A percentile compares a stretch with the other conserved stretches of the same genome.
Conservation (phyloP, 2,113 vertebrate genomes). For the Chinchilla lanigera region DNA sequence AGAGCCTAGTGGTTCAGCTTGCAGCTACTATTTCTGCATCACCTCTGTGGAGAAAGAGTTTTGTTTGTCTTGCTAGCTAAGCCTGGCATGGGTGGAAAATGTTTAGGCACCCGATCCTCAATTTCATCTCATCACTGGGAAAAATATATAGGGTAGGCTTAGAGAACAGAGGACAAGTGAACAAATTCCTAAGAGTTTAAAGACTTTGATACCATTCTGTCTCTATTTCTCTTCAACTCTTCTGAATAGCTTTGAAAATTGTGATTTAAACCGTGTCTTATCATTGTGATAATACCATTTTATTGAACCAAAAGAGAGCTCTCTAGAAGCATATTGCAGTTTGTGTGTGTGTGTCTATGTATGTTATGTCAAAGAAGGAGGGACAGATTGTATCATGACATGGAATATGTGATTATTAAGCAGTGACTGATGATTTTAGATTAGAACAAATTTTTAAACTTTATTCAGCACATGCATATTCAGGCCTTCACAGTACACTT, state of each 20-base stretch:
- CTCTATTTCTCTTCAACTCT: neutral
- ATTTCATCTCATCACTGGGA: neutral
- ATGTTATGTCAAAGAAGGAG: too few species aligned
- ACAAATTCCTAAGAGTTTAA: neutral
- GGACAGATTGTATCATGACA: neutral
- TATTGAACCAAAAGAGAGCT: neutral
- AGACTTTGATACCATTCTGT: neutral
- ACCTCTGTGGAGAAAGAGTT: neutral
- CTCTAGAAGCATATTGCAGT: neutral
- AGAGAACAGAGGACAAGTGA: neutral
- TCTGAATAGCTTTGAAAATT: slow-evolving; percentile 14
- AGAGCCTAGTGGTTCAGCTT: neutral
- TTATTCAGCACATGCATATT: neutral
- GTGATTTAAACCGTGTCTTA: neutral
- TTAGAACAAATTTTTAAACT: neutral
- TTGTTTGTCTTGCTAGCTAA: neutral
- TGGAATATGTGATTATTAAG: neutral
- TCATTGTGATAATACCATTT: neutral
- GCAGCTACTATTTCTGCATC: neutral
- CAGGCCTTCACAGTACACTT: neutral
- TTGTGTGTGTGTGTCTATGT: neutral
- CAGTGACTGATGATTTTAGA: slow-evolving; percentile 5
- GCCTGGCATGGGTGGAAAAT: neutral
- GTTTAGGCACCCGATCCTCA: neutral
- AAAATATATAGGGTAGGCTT: neutral